These are phyloP conservation scores for Cryptus viduatorius DNA, from an alignment of 2,888 invertebrate species.

Conservation along the genomic window DNA sequence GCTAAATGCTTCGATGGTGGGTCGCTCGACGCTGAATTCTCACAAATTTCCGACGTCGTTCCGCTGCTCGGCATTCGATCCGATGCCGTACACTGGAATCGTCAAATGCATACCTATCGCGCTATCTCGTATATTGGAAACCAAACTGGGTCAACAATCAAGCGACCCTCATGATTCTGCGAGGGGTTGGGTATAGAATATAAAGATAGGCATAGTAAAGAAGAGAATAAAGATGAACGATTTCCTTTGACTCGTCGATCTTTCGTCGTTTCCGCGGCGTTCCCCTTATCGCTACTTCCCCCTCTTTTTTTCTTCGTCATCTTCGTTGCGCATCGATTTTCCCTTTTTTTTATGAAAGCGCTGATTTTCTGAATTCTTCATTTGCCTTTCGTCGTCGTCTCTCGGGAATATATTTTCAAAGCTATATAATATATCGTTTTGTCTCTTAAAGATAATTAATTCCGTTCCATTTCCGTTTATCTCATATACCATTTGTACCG, in stretches of 20 bases:
- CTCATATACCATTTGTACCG: conserved; percentile 21
- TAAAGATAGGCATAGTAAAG: conserved; percentile 19
- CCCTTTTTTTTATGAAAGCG: not conserved
- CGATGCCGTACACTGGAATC: conserved; percentile 8
- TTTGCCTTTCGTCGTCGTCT: not conserved
- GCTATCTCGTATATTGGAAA: conserved; percentile 53
- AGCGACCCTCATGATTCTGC: conserved; percentile 34
- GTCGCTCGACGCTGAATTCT: not conserved
- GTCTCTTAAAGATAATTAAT: conserved; percentile 4
- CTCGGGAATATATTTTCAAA: not conserved
- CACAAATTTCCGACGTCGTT: conserved; percentile 18
- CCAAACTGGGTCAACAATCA: conserved; percentile 59
- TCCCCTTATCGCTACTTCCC: not conserved
- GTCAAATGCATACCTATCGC: conserved; percentile 36
- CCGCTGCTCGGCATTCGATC: conserved; percentile 21
- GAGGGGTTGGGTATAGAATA: conserved; percentile 1
- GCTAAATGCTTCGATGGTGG: not conserved
- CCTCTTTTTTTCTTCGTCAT: conserved; percentile 33
- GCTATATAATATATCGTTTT: not conserved
- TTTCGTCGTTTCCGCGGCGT: not conserved
- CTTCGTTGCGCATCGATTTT: conserved; percentile 1
- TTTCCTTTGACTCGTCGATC: conserved; percentile 31
- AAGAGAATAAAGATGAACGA: conserved; percentile 38
- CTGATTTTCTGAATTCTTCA: conserved; percentile 9
- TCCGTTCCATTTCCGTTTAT: conserved; percentile 26